These are phyloP conservation scores for Leptodactylus fallax DNA, from an alignment of 2,797 vertebrate genomes.

Conservation along the genomic window DNA sequence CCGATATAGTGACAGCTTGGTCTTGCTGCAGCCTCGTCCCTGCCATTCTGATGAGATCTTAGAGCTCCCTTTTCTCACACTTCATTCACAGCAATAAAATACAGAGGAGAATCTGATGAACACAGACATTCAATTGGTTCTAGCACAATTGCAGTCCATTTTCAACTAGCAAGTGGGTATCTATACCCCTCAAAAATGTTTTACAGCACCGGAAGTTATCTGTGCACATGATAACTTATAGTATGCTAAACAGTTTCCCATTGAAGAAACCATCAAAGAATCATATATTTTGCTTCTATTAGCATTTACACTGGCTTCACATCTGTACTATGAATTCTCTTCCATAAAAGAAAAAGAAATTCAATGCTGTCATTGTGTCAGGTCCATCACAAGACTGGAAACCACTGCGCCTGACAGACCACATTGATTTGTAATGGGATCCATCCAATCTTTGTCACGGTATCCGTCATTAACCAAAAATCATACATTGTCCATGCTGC, in stretches of 20 bases:
- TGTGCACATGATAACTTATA: not conserved
- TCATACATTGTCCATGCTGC: too few species aligned
- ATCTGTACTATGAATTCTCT: too few species aligned
- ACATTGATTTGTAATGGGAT: too few species aligned
- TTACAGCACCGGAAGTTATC: not conserved
- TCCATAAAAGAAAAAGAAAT: too few species aligned
- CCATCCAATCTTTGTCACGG: too few species aligned
- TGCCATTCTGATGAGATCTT: conserved; percentile 36
- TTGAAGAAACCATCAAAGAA: not conserved
- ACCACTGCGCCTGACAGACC: too few species aligned
- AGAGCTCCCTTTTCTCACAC: conserved; percentile 4
- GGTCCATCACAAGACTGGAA: too few species aligned
- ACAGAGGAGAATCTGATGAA: not conserved
- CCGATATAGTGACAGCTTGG: not conserved
- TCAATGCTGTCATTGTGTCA: too few species aligned
- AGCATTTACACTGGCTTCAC: too few species aligned
- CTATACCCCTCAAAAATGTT: not conserved
- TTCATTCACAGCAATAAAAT: conserved; percentile 25
- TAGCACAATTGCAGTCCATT: not conserved
- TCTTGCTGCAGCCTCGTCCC: conserved; percentile 7
- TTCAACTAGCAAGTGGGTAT: not conserved
- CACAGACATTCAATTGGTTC: not conserved
- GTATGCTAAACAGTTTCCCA: too few species aligned
- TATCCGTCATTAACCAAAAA: too few species aligned
- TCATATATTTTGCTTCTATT: too few species aligned